Evolutionary conservation across 2,797 vertebrate genomes (phyloP), one percentile per base, ranked within the genome.

Genomic region (Thaleichthys pacificus): DNA sequence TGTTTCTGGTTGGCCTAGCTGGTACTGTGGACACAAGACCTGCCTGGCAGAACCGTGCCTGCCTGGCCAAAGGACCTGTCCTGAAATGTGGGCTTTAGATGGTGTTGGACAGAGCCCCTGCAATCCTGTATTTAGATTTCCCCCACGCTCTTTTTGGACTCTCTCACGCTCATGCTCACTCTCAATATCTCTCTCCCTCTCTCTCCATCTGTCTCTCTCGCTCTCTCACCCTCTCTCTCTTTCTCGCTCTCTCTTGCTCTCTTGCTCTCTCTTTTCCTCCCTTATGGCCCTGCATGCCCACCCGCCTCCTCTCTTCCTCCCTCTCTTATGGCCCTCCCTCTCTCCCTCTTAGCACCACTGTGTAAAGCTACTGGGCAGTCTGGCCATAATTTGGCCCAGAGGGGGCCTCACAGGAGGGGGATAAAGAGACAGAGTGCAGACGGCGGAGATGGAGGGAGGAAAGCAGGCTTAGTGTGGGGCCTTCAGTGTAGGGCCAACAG

Each of bases 381-480:
- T 81, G 77, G 83, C 75, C 88, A 82, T 90, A 89, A 90, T 89
- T 90, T 89, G 87, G 86, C 82, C 83, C 84, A 82, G 75, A 80
- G 85, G 84, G 86, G 79, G 77, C 85, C 83, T 89, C 86, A 79
- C 83, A 88, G 86, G 88, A 54, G 80, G 80, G 88, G 85, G 88
- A 87, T 89, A 87, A 89, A 89, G 85, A 38, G 35, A 38, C 1
- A 9, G 38, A 42, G 38, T 11, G 38, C 38, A 42, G 7, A 74
- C 80, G 78, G 84, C 79, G 78, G 87, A 78, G 75, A 80, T 80
- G 84, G 82, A 77, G 79, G 80, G 82, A 85, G 88, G 77, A 89
- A 89, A 91, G 88, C 82, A 80, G 86, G 86, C 88, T 91, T 89
- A 90, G 87, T 84, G 80, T 86, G 85, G 77, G 86, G 84, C 91